These are phyloP conservation scores for Egretta garzetta DNA, from an alignment of 2,113 vertebrate genomes.

Conservation along the genomic window DNA sequence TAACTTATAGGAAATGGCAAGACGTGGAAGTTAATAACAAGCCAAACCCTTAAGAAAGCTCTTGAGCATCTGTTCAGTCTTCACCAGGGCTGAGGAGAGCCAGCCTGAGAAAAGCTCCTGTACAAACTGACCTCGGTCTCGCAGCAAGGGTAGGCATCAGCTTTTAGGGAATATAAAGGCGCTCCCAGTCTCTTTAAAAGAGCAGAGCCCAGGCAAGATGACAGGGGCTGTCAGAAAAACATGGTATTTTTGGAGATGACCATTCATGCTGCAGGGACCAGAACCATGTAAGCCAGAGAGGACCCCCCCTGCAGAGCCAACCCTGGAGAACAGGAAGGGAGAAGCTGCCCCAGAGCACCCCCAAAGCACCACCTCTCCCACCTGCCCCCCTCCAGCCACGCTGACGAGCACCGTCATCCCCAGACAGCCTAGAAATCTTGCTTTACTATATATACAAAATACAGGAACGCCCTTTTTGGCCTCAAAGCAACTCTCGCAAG, in stretches of 20 bases:
- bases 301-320: not conserved
- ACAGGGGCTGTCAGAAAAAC: not conserved
- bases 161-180: not conserved
- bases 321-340: not conserved
- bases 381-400: not conserved
- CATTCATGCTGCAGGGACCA: not conserved
- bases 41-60: not conserved
- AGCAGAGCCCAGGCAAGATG: not conserved
- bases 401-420: not conserved
- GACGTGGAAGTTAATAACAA: not conserved
- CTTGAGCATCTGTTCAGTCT: not conserved
- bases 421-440: not conserved
- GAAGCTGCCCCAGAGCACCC: not conserved
- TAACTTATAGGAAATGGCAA: not conserved
- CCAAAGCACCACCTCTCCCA: not conserved
- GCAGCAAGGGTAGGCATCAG: not conserved
- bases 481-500: not conserved
- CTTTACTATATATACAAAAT: not conserved
- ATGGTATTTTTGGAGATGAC: not conserved
- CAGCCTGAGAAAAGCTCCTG: not conserved
- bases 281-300: not conserved
- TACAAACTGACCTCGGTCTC: not conserved
- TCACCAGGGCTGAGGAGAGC: not conserved
- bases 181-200: not conserved
- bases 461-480: not conserved